Conservation (phyloP, 2,113 vertebrate species). For the Phrynosoma platyrhinos region DNA sequence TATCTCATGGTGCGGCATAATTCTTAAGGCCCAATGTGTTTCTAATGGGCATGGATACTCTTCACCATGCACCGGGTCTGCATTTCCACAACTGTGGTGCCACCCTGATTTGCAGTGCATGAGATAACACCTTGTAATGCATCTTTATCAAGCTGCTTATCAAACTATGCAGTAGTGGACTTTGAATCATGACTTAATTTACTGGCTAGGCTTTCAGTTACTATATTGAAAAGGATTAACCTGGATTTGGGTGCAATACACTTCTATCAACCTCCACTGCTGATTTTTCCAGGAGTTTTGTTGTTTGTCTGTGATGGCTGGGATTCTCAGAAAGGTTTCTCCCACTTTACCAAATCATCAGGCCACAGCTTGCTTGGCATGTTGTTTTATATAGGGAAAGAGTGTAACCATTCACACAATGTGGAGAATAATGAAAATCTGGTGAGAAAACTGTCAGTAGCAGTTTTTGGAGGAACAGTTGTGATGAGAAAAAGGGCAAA, state of each 20-base stretch:
- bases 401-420: too few relatives aligned
- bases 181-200: slow-evolving; percentile 54
- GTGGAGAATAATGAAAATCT: too few relatives aligned
- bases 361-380: background rate
- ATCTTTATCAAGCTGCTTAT: slow-evolving; percentile 9
- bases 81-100: background rate
- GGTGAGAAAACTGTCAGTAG: too few relatives aligned
- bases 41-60: background rate
- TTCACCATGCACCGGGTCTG: background rate
- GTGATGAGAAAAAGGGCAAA: too few relatives aligned
- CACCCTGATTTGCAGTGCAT: background rate
- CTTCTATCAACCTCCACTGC: slow-evolving; percentile 6
- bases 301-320: background rate
- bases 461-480: too few relatives aligned
- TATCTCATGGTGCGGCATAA: background rate
- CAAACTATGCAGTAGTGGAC: slow-evolving; percentile 45
- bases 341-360: too few relatives aligned
- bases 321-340: background rate
- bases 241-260: slow-evolving; percentile 37
- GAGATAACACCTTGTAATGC: rapidly evolving
- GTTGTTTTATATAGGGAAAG: background rate
- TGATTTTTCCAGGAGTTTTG: slow-evolving; percentile 30
- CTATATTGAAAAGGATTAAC: slow-evolving; percentile 49
- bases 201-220: slow-evolving; percentile 49
- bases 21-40: background rate